Evolutionary conservation across 2,113 vertebrate species (phyloP).

Genomic region (Catharus bicknelli): DNA sequence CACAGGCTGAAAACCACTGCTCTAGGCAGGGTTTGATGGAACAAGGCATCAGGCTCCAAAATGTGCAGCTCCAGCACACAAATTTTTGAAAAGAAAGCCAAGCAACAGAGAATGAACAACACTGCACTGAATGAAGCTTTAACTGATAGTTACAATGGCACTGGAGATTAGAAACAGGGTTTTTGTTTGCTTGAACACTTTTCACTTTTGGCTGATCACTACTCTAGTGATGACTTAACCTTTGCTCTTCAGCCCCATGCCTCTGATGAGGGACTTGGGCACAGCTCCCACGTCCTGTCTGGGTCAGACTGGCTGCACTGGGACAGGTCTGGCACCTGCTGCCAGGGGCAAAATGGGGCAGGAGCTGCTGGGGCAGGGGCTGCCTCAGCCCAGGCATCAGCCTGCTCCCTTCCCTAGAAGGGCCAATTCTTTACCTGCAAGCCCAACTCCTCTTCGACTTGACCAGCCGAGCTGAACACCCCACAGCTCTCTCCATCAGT

Average conservation of each 20-base stretch:
- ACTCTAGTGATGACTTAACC: background rate
- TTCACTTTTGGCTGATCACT: background rate
- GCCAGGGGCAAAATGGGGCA: background rate
- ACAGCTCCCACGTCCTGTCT: background rate
- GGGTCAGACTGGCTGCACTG: background rate
- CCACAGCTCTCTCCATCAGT: background rate
- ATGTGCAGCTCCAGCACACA: background rate
- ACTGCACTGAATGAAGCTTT: background rate
- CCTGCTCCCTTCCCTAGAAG: background rate
- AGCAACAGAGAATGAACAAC: background rate
- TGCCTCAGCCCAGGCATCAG: background rate
- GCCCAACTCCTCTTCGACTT: background rate
- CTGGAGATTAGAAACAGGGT: background rate
- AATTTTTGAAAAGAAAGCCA: background rate
- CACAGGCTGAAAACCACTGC: background rate
- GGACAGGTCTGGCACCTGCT: background rate
- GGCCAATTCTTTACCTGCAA: background rate
- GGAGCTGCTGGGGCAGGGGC: background rate
- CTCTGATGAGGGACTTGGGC: background rate
- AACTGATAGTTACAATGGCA: background rate
- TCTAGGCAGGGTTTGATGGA: background rate
- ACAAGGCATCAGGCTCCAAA: background rate
- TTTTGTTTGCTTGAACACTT: background rate
- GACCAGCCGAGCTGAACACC: background rate
- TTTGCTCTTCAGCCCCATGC: background rate